A percentile compares a stretch with the other conserved stretches of the same genome.
Conservation (phyloP, 2,113 vertebrate genomes). For the Mystacornis crossleyi region DNA sequence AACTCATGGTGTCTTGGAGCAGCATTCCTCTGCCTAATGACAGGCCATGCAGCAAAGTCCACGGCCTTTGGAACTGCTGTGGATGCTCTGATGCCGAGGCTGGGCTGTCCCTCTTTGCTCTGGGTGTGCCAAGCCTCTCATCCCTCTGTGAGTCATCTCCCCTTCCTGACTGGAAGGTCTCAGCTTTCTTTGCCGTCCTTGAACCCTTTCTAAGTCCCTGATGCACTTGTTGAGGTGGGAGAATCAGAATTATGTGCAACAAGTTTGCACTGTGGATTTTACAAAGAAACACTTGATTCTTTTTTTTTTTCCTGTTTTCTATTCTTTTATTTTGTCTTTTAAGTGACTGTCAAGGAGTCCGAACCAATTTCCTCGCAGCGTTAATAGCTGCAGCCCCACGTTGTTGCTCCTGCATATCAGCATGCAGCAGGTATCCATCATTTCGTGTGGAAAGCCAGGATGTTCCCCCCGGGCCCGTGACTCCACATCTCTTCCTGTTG, state of each 20-base stretch:
- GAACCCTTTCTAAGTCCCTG: neutral
- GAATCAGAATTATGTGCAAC: neutral
- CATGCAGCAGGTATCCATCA: neutral
- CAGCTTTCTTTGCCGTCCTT: neutral
- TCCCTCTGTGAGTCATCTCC: neutral
- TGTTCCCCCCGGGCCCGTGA: accelerated
- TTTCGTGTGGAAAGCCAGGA: neutral
- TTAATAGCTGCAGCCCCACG: neutral
- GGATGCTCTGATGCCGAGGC: accelerated
- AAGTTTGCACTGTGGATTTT: neutral
- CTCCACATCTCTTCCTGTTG: neutral
- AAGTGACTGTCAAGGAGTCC: neutral
- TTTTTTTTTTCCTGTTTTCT: neutral
- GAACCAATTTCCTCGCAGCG: neutral
- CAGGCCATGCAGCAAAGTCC: accelerated
- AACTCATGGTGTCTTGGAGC: neutral
- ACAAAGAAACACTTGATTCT: neutral
- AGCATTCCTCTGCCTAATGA: no score
- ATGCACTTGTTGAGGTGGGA: neutral
- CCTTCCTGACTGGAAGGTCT: neutral
- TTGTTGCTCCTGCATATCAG: neutral
- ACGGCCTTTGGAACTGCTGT: neutral
- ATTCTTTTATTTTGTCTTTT: neutral
- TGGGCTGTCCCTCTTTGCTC: neutral
- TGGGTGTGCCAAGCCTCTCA: neutral